Conservation (phyloP, 2,113 vertebrate genomes). For the Leucopsar rothschildi region DNA sequence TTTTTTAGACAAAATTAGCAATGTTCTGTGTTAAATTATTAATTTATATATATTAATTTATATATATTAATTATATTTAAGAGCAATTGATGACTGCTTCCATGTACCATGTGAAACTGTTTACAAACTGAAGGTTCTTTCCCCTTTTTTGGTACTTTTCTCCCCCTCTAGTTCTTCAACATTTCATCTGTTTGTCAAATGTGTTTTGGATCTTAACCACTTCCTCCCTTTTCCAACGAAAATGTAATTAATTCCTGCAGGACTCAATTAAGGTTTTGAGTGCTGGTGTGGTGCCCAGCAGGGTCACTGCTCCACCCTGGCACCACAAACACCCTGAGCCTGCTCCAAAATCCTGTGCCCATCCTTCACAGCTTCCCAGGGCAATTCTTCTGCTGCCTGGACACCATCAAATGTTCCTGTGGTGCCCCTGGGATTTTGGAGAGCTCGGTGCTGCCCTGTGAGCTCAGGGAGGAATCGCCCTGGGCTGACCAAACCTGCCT, state of each 20-base stretch:
- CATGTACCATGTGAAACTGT: not conserved
- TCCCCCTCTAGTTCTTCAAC: not conserved
- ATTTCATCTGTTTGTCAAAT: not conserved
- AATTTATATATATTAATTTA: no score
- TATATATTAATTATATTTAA: not conserved
- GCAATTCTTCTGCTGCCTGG: no score
- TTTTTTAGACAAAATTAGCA: not conserved
- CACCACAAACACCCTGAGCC: not conserved
- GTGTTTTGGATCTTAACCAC: not conserved
- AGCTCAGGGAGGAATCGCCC: not conserved
- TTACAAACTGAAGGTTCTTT: not conserved
- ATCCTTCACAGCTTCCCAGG: accelerated
- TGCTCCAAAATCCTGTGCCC: not conserved
- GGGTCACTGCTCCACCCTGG: not conserved
- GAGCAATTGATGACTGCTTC: not conserved
- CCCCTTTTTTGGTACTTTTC: not conserved
- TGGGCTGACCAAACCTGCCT: not conserved
- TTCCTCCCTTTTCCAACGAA: not conserved
- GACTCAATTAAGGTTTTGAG: not conserved
- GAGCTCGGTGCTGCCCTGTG: not conserved
- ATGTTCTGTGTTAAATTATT: not conserved
- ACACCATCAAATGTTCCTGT: accelerated
- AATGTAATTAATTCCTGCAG: not conserved
- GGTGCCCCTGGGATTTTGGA: not conserved
- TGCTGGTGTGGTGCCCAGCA: not conserved